Conservation (phyloP, 2,888 invertebrate genomes). For the Iselma pallidipennis region DNA sequence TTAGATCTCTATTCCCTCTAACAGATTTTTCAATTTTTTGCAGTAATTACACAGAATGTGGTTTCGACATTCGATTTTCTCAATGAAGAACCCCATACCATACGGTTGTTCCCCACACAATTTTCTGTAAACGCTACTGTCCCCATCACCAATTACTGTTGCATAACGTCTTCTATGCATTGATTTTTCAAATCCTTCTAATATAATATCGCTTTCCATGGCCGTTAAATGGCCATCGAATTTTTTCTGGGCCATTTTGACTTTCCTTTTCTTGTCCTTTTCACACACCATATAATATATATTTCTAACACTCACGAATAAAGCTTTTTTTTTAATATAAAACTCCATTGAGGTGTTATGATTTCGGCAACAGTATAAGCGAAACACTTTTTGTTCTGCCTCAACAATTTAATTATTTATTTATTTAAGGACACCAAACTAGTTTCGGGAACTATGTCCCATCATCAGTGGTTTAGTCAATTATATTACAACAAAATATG, state of each 20-base stretch:
- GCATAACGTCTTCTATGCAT: constrained; percentile 20
- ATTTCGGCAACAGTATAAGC: too few species aligned
- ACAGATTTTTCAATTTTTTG: neutral
- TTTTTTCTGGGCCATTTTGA: constrained; percentile 26
- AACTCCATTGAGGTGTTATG: too few species aligned
- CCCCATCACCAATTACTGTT: constrained; percentile 22
- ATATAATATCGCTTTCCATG: constrained; percentile 25
- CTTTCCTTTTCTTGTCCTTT: constrained; percentile 3
- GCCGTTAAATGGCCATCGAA: constrained; percentile 20
- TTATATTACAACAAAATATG: too few species aligned
- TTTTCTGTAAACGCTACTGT: constrained; percentile 23
- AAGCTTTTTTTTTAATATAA: too few species aligned
- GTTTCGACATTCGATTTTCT: constrained; percentile 26
- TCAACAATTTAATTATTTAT: too few species aligned
- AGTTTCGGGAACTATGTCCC: too few species aligned
- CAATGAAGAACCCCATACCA: constrained; percentile 3
- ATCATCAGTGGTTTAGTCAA: too few species aligned
- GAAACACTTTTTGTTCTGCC: too few species aligned
- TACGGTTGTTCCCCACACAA: constrained; percentile 21
- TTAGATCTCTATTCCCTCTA: neutral
- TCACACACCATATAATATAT: constrained; percentile 23
- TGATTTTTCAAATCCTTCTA: constrained; percentile 22
- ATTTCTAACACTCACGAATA: constrained; percentile 23
- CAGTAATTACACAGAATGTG: constrained; percentile 22
- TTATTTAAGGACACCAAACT: too few species aligned